Conservation (phyloP, 2,113 vertebrate species). For the human region DNA sequence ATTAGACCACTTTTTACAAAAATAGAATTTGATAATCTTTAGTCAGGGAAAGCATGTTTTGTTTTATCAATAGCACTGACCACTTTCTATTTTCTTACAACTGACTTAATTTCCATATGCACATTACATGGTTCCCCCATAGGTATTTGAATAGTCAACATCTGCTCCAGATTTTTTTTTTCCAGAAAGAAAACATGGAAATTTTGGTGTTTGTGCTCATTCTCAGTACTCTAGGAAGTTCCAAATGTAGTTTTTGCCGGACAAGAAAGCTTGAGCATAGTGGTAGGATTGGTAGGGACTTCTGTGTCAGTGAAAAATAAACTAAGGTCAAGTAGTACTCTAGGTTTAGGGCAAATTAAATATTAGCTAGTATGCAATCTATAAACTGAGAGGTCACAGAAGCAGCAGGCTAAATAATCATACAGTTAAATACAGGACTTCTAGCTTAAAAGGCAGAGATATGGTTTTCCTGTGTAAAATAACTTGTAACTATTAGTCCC, state of each 20-base stretch:
- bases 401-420: not conserved
- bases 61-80: not conserved
- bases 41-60: not conserved
- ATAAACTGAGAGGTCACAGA: not conserved
- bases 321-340: not conserved
- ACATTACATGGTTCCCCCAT: fast-evolving
- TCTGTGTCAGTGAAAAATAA: not conserved
- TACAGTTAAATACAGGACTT: not conserved
- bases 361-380: not conserved
- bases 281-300: not conserved
- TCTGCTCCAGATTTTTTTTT: not conserved
- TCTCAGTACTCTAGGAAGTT: not conserved
- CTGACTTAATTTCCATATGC: not conserved
- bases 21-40: not conserved
- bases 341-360: not conserved
- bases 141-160: not conserved
- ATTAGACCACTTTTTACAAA: not conserved
- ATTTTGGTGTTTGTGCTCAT: not conserved
- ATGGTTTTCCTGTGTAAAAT: not conserved
- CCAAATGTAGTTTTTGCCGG: not conserved
- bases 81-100: not conserved
- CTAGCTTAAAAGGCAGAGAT: not conserved
- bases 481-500: not conserved
- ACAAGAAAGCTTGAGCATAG: not conserved
- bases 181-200: not conserved